Conservation (phyloP, 1,140 invertebrate species). For the Pentalonia nigronervosa region DNA sequence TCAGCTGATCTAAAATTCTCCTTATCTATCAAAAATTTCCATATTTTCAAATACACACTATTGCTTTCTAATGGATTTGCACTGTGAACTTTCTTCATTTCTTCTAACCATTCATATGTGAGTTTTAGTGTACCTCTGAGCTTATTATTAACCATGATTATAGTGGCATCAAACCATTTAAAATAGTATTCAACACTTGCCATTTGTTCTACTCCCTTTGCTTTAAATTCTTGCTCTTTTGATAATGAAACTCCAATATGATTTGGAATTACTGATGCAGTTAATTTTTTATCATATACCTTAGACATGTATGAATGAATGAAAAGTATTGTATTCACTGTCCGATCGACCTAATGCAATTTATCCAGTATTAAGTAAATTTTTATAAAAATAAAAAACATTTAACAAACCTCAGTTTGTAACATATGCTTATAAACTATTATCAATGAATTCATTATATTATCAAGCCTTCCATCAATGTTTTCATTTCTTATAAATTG, state of each 20-base stretch:
- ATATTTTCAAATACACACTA: slow-evolving; percentile 14
- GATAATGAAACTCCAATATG: neutral
- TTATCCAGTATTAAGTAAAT: neutral
- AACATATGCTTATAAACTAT: slow-evolving; percentile 18
- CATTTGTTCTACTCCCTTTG: neutral
- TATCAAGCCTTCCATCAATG: neutral
- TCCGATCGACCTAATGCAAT: slow-evolving; percentile 17
- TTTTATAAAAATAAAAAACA: neutral
- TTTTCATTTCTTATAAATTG: slow-evolving; percentile 13
- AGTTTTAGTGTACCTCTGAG: neutral
- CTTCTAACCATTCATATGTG: slow-evolving; percentile 13
- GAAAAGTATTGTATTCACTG: slow-evolving; percentile 28
- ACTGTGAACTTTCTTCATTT: neutral
- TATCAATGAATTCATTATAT: neutral
- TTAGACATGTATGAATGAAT: slow-evolving; percentile 46
- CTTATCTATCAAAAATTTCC: slow-evolving; percentile 27
- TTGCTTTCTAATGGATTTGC: neutral
- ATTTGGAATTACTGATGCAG: neutral
- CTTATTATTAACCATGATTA: neutral
- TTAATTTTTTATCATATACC: slow-evolving; percentile 10
- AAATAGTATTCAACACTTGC: neutral
- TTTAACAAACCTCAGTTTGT: slow-evolving; percentile 14
- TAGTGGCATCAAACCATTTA: neutral
- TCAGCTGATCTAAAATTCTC: neutral
- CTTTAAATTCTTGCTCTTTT: neutral